Evolutionary conservation across 92 coral and sea anemone genomes (phyloP).

Genomic region (Isaurus tuberculatus): DNA sequence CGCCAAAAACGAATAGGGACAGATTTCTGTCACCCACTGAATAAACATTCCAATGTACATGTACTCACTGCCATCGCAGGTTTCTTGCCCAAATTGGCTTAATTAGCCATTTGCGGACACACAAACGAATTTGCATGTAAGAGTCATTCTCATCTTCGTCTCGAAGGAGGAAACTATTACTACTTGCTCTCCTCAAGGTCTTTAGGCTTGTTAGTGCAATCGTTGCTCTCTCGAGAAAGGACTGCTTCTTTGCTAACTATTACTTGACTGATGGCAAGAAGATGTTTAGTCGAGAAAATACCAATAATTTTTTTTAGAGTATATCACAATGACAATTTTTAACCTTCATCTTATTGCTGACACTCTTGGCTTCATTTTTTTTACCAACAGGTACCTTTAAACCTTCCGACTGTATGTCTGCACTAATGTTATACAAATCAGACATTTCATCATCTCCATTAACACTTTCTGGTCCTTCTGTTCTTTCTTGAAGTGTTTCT

Average conservation of each 20-base stretch:
- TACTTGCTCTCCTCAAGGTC: too few relatives aligned
- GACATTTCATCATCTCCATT: neutral
- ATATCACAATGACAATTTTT: too few relatives aligned
- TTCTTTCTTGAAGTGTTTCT: neutral
- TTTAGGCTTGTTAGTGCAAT: too few relatives aligned
- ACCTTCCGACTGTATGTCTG: neutral
- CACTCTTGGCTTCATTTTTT: too few relatives aligned
- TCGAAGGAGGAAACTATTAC: neutral
- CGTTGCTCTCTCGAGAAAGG: too few relatives aligned
- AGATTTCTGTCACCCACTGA: neutral
- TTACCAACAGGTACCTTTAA: too few relatives aligned
- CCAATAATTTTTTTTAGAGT: too few relatives aligned
- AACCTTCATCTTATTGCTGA: too few relatives aligned
- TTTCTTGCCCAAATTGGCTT: neutral
- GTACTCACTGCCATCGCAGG: neutral
- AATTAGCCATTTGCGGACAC: slow-evolving; percentile 1
- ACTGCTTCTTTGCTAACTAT: too few relatives aligned
- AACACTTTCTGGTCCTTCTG: slow-evolving; percentile 6
- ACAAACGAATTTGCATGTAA: neutral
- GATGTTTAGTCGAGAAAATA: too few relatives aligned
- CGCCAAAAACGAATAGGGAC: neutral
- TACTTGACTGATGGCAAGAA: too few relatives aligned
- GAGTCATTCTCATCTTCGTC: neutral
- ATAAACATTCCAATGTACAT: neutral
- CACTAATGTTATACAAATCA: neutral